These are phyloP conservation scores for Peromyscus leucopus DNA, from an alignment of 2,113 vertebrate genomes.

Conservation along the genomic window DNA sequence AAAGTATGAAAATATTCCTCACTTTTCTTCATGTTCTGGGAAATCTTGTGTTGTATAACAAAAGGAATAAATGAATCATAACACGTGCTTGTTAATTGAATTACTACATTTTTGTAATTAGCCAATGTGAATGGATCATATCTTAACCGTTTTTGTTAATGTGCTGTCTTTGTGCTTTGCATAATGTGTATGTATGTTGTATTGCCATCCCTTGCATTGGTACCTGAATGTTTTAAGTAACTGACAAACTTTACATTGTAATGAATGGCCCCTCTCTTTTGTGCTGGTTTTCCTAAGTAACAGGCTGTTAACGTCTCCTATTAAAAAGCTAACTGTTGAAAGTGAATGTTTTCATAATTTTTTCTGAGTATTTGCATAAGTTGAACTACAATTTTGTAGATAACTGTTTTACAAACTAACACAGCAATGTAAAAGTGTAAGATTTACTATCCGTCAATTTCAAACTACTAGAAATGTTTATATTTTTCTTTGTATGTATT, in stretches of 20 bases:
- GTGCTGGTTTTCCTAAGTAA: slow-evolving; percentile 60
- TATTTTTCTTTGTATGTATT: slow-evolving; percentile 11
- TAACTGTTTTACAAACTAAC: slow-evolving; percentile 56
- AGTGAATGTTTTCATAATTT: slow-evolving; percentile 65
- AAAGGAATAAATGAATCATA: slow-evolving; percentile 86
- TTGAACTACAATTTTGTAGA: slow-evolving; percentile 31
- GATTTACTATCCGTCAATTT: slow-evolving; percentile 1
- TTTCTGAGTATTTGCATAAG: slow-evolving; percentile 17
- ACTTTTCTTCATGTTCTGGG: slow-evolving; percentile 36
- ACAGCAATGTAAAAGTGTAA: neutral
- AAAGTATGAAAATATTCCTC: slow-evolving; percentile 31
- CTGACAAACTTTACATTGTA: slow-evolving; percentile 50
- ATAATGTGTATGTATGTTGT: slow-evolving; percentile 71
- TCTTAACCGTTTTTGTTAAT: slow-evolving; percentile 82
- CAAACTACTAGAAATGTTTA: slow-evolving; percentile 52
- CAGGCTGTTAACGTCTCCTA: slow-evolving; percentile 62
- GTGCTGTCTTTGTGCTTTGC: slow-evolving; percentile 83
- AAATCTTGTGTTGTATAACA: slow-evolving; percentile 66
- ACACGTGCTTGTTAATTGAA: slow-evolving; percentile 85
- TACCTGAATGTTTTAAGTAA: slow-evolving; percentile 62
- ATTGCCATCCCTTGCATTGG: slow-evolving; percentile 70
- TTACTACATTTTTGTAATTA: slow-evolving; percentile 79
- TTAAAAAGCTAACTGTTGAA: slow-evolving; percentile 75
- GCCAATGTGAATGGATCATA: slow-evolving; percentile 82
- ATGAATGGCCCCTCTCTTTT: slow-evolving; percentile 54